Percentiles rank a stretch among this genome's conserved stretches.
Evolutionary conservation across 2,888 invertebrate genomes (phyloP).

Genomic region (Dicycla oo): DNA sequence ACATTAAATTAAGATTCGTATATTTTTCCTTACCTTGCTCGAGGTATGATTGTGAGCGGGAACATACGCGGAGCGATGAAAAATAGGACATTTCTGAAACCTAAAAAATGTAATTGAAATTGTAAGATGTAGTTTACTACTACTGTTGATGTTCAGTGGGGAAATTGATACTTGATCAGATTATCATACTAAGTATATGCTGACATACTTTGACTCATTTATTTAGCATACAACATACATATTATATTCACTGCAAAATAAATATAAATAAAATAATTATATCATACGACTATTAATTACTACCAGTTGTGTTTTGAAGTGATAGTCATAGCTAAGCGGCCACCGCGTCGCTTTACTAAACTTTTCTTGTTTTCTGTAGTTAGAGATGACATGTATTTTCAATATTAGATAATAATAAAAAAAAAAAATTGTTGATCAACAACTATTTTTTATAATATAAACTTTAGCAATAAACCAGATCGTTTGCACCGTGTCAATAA

Average conservation of each 20-base stretch:
- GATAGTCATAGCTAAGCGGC: not conserved
- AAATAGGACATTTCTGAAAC: not conserved
- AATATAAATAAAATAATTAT: not conserved
- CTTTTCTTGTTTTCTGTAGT: not conserved
- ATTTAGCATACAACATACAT: not conserved
- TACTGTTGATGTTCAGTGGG: not conserved
- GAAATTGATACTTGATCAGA: not conserved
- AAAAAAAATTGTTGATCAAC: too few species aligned
- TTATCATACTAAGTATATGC: not conserved
- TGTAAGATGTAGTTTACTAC: not conserved
- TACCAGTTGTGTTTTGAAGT: not conserved
- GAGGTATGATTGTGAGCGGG: slow-evolving; percentile 67
- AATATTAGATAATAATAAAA: too few species aligned
- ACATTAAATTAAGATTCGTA: slow-evolving; percentile 74
- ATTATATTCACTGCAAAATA: not conserved
- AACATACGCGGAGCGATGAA: slow-evolving; percentile 47
- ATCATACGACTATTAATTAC: too few species aligned
- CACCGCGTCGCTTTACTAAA: not conserved
- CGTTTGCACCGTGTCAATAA: too few species aligned
- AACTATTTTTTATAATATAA: too few species aligned
- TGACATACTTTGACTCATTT: too few species aligned
- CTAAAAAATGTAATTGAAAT: not conserved
- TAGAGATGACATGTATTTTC: not conserved
- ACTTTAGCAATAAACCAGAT: too few species aligned
- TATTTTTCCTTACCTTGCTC: slow-evolving; percentile 72